A percentile compares a stretch with the other conserved stretches of the same genome.
phyloP scores from a whole-genome alignment of 2,113 vertebrate species.

The Nematolebias whitei region DNA sequence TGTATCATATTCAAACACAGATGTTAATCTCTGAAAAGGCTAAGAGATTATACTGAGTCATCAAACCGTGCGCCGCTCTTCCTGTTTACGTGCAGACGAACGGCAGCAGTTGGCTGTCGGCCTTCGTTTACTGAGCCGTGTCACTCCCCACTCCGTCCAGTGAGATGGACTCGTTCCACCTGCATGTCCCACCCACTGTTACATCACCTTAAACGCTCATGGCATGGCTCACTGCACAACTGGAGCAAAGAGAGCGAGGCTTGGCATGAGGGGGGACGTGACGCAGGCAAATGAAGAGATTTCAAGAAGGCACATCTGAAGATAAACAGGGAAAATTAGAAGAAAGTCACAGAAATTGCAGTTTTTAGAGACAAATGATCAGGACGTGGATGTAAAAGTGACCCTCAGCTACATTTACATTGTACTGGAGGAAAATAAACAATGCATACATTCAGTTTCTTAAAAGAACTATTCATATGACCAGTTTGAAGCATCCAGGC shows the following conservation, averaged over 20 bases:
- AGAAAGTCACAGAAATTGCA: conserved; percentile 17
- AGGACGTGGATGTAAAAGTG: neutral
- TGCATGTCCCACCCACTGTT: conserved; percentile 56
- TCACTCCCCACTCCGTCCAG: conserved; percentile 35
- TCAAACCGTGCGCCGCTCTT: conserved; percentile 24
- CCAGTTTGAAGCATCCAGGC: too few relatives aligned
- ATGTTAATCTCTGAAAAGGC: neutral
- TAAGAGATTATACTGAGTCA: conserved; percentile 11
- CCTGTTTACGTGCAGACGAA: conserved; percentile 41
- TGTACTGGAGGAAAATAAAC: too few relatives aligned
- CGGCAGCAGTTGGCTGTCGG: conserved; percentile 38
- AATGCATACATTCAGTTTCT: too few relatives aligned
- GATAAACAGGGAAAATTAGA: conserved; percentile 3
- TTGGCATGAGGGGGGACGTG: conserved; percentile 20
- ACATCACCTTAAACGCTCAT: conserved; percentile 69
- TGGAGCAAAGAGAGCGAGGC: conserved; percentile 52
- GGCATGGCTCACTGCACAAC: conserved; percentile 66
- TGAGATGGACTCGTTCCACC: conserved; percentile 29
- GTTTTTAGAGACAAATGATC: neutral
- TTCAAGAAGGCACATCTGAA: conserved; percentile 17
- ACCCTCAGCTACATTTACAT: too few relatives aligned
- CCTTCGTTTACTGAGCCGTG: neutral
- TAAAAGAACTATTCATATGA: conserved; percentile 6
- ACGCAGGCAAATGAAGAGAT: conserved; percentile 39
- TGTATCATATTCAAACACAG: too few relatives aligned